phyloP scores from a whole-genome alignment of 2,888 invertebrate genomes.

The Elmis aenea region DNA sequence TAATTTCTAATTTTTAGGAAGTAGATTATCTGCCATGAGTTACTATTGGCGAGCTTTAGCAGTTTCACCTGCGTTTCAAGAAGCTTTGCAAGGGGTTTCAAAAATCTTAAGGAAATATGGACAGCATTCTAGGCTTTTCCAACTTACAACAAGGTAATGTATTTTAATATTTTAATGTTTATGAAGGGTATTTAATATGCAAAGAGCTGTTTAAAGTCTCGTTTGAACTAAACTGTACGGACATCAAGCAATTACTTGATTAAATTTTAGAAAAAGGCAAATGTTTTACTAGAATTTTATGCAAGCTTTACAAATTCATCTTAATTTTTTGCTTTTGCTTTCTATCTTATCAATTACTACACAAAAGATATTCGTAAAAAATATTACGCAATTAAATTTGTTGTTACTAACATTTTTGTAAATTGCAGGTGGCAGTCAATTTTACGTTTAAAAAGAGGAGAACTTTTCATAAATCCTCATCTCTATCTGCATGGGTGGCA shows the following conservation, averaged over 20 bases:
- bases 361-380: no score
- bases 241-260: no score
- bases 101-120: slow-evolving; percentile 58
- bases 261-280: no score
- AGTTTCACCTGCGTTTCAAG: slow-evolving; percentile 51
- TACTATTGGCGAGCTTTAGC: slow-evolving; percentile 55
- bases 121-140: slow-evolving; percentile 61
- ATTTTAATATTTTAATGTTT: not conserved
- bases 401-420: no score
- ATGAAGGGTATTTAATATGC: slow-evolving; percentile 1
- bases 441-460: slow-evolving; percentile 46
- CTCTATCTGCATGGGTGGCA: slow-evolving; percentile 53
- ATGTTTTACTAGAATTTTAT: no score
- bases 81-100: slow-evolving; percentile 57
- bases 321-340: no score
- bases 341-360: no score
- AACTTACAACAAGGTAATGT: slow-evolving; percentile 32
- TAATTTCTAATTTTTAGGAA: slow-evolving; percentile 44
- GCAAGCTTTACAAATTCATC: no score
- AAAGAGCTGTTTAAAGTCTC: no score
- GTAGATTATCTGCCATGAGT: slow-evolving; percentile 50
- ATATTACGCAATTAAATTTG: no score
- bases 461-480: slow-evolving; percentile 44
- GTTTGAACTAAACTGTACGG: no score
- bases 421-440: slow-evolving; percentile 52